phyloP scores from a whole-genome alignment of 2,113 vertebrate genomes.

The Crotalus horridus region DNA sequence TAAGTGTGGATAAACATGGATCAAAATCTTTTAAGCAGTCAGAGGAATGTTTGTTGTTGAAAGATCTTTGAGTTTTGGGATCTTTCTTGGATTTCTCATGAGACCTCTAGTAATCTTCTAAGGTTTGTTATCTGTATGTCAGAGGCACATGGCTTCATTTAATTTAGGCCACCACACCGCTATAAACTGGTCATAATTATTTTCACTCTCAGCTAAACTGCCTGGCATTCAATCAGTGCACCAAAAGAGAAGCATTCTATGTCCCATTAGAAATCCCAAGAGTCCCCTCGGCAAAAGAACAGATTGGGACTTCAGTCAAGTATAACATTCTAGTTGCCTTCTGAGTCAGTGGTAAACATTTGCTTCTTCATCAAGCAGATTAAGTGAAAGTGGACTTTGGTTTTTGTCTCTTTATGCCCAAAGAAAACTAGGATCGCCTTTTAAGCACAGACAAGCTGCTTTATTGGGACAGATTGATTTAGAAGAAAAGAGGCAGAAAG shows the following conservation, averaged over 20 bases:
- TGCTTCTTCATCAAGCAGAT: conserved; percentile 3
- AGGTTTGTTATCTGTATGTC: conserved; percentile 20
- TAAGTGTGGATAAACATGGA: neutral
- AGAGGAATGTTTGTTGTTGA: neutral
- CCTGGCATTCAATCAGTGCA: neutral
- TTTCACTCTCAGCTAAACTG: conserved; percentile 17
- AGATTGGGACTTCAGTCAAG: conserved; percentile 17
- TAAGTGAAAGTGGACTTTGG: neutral
- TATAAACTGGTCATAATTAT: conserved; percentile 7
- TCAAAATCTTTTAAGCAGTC: neutral
- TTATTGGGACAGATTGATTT: neutral
- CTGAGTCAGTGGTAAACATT: conserved; percentile 28
- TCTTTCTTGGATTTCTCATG: neutral
- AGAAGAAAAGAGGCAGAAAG: neutral
- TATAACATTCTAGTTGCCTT: conserved; percentile 24
- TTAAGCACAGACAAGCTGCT: neutral
- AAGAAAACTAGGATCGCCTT: neutral
- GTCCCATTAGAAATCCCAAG: conserved; percentile 13
- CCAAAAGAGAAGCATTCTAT: conserved; percentile 18
- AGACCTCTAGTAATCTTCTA: neutral
- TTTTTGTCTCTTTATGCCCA: neutral
- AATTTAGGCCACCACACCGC: neutral
- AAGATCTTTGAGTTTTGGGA: neutral
- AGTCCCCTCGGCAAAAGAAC: neutral
- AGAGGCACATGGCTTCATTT: conserved; percentile 26